phyloP scores from a whole-genome alignment of 37 sponge, comb jelly and placozoan species.

The Tethya wilhelma region DNA sequence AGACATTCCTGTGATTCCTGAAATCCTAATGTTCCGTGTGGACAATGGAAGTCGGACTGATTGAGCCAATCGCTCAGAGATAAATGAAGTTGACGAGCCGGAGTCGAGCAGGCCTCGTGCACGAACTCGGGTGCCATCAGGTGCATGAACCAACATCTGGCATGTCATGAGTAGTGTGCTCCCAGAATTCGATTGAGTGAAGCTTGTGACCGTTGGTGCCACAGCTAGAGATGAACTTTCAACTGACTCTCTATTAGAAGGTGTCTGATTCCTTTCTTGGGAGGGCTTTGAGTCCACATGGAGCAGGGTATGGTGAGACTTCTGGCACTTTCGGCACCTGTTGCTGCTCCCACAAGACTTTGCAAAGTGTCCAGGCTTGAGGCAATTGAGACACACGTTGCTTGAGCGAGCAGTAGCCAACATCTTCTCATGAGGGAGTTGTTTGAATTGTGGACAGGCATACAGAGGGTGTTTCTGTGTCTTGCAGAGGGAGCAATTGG shows the following conservation, averaged over 20 bases:
- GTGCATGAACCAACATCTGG: constrained; percentile 19
- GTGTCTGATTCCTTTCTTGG: background rate
- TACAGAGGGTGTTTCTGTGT: constrained; percentile 34
- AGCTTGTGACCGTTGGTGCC: constrained; percentile 1
- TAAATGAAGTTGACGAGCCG: constrained; percentile 30
- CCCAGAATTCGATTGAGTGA: background rate
- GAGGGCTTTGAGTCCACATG: background rate
- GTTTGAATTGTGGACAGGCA: constrained; percentile 23
- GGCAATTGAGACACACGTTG: constrained; percentile 36
- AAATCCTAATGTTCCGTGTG: constrained; percentile 1
- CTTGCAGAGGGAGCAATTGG: constrained; percentile 18
- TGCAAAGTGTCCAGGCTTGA: constrained; percentile 29
- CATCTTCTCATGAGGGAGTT: constrained; percentile 41
- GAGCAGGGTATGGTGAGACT: constrained; percentile 36
- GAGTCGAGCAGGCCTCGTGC: constrained; percentile 37
- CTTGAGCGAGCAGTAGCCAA: constrained; percentile 12
- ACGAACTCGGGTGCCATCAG: constrained; percentile 11
- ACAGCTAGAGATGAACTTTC: background rate
- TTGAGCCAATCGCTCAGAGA: constrained; percentile 46
- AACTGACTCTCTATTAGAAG: background rate
- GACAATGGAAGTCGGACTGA: constrained; percentile 7
- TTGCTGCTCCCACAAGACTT: constrained; percentile 15
- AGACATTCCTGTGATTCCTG: constrained; percentile 36
- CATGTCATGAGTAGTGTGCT: constrained; percentile 40
- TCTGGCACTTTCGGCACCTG: constrained; percentile 29